Percentiles rank a stretch among this genome's conserved stretches.
These are phyloP conservation scores for Calidris pugnax DNA, from an alignment of 2,113 vertebrate genomes.

Conservation along the genomic window DNA sequence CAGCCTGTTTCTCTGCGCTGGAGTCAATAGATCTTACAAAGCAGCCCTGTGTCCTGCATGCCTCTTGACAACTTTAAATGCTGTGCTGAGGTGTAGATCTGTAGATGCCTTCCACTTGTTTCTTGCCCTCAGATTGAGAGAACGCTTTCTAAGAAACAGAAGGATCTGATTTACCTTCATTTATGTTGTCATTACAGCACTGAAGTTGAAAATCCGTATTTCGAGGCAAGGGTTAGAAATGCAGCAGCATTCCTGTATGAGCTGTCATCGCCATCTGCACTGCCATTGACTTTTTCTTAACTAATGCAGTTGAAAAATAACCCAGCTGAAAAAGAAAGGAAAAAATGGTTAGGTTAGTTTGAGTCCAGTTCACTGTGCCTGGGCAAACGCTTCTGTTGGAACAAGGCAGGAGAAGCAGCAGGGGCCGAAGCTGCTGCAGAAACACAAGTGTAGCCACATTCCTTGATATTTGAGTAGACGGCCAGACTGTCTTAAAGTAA, in stretches of 20 bases:
- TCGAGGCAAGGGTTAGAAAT: neutral
- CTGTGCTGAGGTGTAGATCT: neutral
- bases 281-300: neutral
- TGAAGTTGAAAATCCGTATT: neutral
- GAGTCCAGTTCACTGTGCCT: neutral
- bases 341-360: neutral
- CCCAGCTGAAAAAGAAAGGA: neutral
- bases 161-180: conserved; percentile 23
- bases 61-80: neutral
- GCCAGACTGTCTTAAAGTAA: neutral
- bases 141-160: neutral
- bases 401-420: conserved; percentile 26
- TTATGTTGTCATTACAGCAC: neutral
- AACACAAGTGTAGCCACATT: conserved; percentile 23
- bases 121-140: neutral
- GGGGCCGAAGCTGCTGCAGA: conserved; percentile 39
- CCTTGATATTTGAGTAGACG: neutral
- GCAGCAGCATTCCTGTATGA: neutral
- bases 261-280: neutral
- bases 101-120: neutral
- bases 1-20: neutral
- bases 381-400: conserved; percentile 28
- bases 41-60: neutral
- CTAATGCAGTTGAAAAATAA: neutral
- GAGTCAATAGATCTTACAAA: neutral